phyloP scores from a whole-genome alignment of 2,113 vertebrate species.

The Catharus minimus region DNA sequence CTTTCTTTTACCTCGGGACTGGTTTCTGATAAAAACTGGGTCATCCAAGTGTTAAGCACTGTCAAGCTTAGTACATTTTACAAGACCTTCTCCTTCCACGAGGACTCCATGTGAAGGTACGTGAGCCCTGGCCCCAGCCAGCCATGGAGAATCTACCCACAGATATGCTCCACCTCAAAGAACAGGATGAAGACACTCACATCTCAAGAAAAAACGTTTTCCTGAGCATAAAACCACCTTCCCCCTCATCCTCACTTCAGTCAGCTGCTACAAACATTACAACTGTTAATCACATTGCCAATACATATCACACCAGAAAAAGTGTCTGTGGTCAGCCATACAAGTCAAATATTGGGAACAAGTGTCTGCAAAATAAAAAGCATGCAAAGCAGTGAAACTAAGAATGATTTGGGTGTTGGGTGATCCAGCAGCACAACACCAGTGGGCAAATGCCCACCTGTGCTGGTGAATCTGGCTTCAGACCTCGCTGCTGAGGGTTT shows the following conservation, averaged over 20 bases:
- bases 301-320: not conserved
- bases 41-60: not conserved
- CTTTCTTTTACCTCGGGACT: not conserved
- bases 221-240: not conserved
- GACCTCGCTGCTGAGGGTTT: not conserved
- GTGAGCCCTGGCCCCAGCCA: not conserved
- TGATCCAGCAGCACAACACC: not conserved
- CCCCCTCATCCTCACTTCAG: not conserved
- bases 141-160: not conserved
- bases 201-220: not conserved
- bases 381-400: not conserved
- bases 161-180: not conserved
- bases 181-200: not conserved
- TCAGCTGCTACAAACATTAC: not conserved
- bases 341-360: not conserved
- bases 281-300: not conserved
- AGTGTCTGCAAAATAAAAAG: not conserved
- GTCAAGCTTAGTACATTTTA: not conserved
- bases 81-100: not conserved
- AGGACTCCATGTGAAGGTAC: accelerated
- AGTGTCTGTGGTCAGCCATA: not conserved
- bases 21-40: not conserved
- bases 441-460: accelerated
- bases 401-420: not conserved
- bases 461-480: not conserved